Conservation (phyloP, 2,888 invertebrate genomes). For the Coenonympha arcania region DNA sequence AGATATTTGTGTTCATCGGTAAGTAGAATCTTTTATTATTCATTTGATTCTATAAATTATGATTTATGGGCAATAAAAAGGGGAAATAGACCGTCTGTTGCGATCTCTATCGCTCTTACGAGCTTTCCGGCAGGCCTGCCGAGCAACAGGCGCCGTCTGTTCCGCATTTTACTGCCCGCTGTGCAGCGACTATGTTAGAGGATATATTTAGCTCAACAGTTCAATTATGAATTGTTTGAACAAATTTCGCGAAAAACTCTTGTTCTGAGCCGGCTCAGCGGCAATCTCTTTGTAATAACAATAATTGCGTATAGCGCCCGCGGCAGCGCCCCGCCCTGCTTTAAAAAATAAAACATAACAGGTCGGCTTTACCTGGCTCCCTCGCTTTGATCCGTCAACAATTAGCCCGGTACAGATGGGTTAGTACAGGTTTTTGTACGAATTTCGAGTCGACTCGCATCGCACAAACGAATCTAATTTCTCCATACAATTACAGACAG, state of each 20-base stretch:
- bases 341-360: slow-evolving; percentile 46
- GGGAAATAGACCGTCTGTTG: no score
- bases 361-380: slow-evolving; percentile 58
- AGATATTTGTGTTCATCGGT: slow-evolving; percentile 99
- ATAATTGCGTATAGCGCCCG: slow-evolving; percentile 68
- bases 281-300: slow-evolving; percentile 72
- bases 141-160: no score
- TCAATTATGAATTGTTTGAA: slow-evolving; percentile 50
- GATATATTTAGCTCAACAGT: no score
- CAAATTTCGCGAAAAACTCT: slow-evolving; percentile 54
- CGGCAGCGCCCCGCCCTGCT: slow-evolving; percentile 44
- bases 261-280: slow-evolving; percentile 61
- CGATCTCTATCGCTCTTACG: no score
- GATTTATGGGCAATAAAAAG: no score
- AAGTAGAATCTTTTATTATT: slow-evolving; percentile 58
- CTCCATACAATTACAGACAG: no score
- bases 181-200: no score
- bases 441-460: no score
- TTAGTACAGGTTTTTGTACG: no score
- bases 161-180: no score
- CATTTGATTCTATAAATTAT: neutral
- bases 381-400: slow-evolving; percentile 64
- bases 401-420: slow-evolving; percentile 66
- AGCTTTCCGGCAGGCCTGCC: no score
- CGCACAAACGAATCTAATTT: no score